Percentiles rank a stretch among this genome's conserved stretches.
These are phyloP conservation scores for Spea multiplicata DNA, from an alignment of 2,113 vertebrate species.

Conservation along the genomic window DNA sequence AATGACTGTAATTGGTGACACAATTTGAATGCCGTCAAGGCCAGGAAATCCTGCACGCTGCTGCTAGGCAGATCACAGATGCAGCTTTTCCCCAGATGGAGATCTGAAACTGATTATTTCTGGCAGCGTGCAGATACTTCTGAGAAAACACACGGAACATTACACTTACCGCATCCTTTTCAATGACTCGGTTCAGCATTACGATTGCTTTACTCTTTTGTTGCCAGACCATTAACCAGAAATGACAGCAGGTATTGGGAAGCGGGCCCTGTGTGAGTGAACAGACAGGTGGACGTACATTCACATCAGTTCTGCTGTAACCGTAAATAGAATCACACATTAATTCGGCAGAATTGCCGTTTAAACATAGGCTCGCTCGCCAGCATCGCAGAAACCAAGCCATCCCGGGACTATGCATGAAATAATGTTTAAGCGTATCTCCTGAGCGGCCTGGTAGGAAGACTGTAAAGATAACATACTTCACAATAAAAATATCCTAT, in stretches of 20 bases:
- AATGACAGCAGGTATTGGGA: conserved; percentile 94
- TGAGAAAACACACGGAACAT: conserved; percentile 21
- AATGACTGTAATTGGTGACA: not conserved
- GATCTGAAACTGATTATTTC: conserved; percentile 38
- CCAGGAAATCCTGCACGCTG: conserved; percentile 20
- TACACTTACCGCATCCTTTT: conserved; percentile 93
- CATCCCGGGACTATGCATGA: too few species aligned
- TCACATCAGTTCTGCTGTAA: too few species aligned
- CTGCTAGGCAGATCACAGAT: not conserved
- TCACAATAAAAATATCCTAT: too few species aligned
- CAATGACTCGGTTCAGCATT: conserved; percentile 95
- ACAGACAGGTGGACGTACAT: not conserved
- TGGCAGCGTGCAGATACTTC: conserved; percentile 19
- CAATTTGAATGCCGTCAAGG: not conserved
- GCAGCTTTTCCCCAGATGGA: conserved; percentile 24
- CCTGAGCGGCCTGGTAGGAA: too few species aligned
- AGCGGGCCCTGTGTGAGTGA: conserved; percentile 80
- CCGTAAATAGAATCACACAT: too few species aligned
- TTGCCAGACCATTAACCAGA: conserved; percentile 98
- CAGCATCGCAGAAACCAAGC: too few species aligned
- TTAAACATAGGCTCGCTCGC: too few species aligned
- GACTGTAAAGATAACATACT: too few species aligned
- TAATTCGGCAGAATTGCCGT: too few species aligned
- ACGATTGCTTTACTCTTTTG: conserved; percentile 93
- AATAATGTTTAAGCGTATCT: too few species aligned